Evolutionary conservation across 92 coral and sea anemone species (phyloP), one percentile per base, ranked within the genome.

Genomic region (Hydrozoanthus gracilis): DNA sequence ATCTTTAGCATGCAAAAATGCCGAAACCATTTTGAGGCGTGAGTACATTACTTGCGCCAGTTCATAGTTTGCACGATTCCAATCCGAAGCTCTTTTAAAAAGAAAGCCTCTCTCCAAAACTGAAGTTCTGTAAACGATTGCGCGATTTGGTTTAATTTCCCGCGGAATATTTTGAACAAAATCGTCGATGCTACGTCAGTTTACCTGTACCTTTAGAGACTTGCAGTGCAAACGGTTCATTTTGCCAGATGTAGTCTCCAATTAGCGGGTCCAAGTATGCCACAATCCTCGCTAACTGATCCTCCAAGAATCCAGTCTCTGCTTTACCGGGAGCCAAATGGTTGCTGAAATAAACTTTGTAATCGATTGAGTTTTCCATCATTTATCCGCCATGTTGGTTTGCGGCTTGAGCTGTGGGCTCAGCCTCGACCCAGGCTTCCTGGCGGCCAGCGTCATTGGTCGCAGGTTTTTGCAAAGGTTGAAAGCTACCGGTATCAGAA

Each of bases 201-300:
- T 27, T 51, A 76, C 79, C 82, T 18, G 62, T 76, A 45, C 60
- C 50, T 4, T 76, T 46, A 3, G 48, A 9, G 49, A 80, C 39
- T 79, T 73, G 51, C 88, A 93, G 84, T 79, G 64, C 76, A 83
- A 96, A 95, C 8, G 93, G 75, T 55, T 96, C 92, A 66, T 92
- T 91, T 82, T 96, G 98, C 99, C 99, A 96, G 77, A 96, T 95
- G 88, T 95, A 96, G 48, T 96, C 97, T 2, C 89, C 89, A 55
- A 92, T 92, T 47, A 93, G 74, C 76, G 96, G 95, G 74, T 92
- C 94, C 55, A 93, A 65, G 88, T 76, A 96, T 13, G 95, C 93
- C 44, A 92, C 78, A 83, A 86, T 88, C 61, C 80, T 88, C 5
- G 92, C 91, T 35, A 93, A 86, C 48, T 77, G 76, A 10, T 86